A percentile compares a stretch with the other conserved stretches of the same genome.
These are phyloP conservation scores for Julus scandinavius DNA, from an alignment of 2,888 invertebrate species.

Conservation along the genomic window DNA sequence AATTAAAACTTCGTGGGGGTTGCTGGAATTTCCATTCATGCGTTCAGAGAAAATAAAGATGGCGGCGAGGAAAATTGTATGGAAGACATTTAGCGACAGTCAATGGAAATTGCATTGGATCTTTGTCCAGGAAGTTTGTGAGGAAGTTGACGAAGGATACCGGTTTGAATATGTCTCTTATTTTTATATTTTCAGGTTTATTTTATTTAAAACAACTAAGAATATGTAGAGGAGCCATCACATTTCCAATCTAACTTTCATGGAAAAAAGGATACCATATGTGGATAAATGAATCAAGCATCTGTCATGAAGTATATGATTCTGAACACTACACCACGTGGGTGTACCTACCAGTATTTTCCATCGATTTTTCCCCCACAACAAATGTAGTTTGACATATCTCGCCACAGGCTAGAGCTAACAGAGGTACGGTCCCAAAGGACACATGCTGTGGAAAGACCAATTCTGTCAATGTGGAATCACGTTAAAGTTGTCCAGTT, in stretches of 20 bases:
- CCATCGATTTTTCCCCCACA: background rate
- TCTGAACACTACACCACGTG: background rate
- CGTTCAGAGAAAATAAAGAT: constrained; percentile 3
- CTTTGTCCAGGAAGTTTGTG: background rate
- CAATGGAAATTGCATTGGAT: background rate
- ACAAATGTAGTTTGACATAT: background rate
- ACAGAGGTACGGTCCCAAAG: background rate
- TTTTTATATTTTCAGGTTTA: background rate
- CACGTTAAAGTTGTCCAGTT: background rate
- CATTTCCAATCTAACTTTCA: too few species aligned
- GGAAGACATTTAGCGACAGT: background rate
- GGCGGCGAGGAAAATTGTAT: background rate
- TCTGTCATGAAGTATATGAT: background rate
- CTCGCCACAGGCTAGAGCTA: background rate
- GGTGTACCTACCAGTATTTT: background rate
- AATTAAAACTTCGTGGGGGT: constrained; percentile 44
- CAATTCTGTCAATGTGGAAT: background rate
- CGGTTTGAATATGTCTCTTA: background rate
- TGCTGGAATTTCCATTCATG: background rate
- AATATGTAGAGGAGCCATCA: background rate
- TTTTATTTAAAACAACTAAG: too few species aligned
- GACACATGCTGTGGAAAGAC: background rate
- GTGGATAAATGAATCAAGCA: background rate
- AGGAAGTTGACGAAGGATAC: background rate
- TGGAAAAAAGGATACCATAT: background rate